Conservation (phyloP, 2,888 invertebrate genomes). For the Flexamia atlantica region DNA sequence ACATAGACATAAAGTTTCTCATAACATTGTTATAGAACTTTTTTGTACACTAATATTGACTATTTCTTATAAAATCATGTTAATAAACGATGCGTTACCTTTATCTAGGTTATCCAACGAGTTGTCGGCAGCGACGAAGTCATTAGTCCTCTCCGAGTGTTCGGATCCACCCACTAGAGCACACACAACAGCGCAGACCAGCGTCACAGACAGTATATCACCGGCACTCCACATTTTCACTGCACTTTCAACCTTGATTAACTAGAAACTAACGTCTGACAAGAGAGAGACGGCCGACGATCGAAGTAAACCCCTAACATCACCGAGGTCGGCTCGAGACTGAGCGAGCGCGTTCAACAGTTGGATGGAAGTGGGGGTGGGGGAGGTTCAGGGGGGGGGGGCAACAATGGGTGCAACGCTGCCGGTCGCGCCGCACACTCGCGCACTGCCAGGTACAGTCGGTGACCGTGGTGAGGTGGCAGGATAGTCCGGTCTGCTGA, state of each 20-base stretch:
- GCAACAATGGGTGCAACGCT: constrained; percentile 3
- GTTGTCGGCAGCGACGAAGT: background rate
- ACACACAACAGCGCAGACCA: background rate
- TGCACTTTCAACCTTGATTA: background rate
- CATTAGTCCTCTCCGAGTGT: constrained; percentile 22
- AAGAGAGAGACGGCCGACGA: background rate
- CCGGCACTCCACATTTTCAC: background rate
- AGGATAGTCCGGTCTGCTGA: background rate
- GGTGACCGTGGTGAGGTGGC: background rate
- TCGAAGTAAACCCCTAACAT: background rate
- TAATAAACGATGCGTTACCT: background rate
- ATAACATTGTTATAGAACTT: too few species aligned
- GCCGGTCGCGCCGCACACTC: constrained; percentile 1
- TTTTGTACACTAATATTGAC: too few species aligned
- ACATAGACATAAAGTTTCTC: too few species aligned
- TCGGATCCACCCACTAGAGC: background rate
- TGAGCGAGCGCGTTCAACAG: constrained; percentile 6
- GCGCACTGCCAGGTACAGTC: background rate
- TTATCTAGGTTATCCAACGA: constrained; percentile 19
- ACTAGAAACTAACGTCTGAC: constrained; percentile 27
- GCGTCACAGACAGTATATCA: background rate
- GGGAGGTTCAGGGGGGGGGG: background rate
- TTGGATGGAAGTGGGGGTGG: background rate
- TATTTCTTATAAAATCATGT: too few species aligned
- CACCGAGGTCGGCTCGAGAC: constrained; percentile 18